A percentile compares a stretch with the other conserved stretches of the same genome.
phyloP scores from a whole-genome alignment of 2,113 vertebrate species.

The Heteronetta atricapilla region DNA sequence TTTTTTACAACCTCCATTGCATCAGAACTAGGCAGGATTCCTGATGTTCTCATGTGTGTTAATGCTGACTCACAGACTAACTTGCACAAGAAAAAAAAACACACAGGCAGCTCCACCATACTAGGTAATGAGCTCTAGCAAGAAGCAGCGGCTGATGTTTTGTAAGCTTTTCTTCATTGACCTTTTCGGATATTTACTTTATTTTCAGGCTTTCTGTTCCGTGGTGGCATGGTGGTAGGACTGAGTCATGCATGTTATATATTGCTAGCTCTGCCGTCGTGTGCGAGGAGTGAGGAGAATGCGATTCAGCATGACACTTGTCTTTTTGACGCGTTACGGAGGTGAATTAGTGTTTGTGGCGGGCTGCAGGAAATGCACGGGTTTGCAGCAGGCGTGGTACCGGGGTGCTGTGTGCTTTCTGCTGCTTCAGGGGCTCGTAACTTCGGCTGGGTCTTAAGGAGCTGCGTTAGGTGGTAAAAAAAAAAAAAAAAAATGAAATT shows the following conservation, averaged over 20 bases:
- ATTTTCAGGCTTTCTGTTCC: conserved; percentile 48
- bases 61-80: conserved; percentile 74
- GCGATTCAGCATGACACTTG: conserved; percentile 62
- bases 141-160: conserved; percentile 66
- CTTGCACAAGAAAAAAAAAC: conserved; percentile 69
- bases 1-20: conserved; percentile 68
- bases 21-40: conserved; percentile 72
- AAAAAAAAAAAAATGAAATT: conserved; percentile 50
- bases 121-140: conserved; percentile 66
- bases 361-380: background rate
- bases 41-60: conserved; percentile 64
- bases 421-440: background rate
- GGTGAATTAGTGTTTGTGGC: background rate
- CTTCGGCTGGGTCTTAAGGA: conserved; percentile 23
- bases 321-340: conserved; percentile 41
- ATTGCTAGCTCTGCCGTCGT: conserved; percentile 46
- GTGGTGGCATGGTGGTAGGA: conserved; percentile 22
- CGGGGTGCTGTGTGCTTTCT: conserved; percentile 11
- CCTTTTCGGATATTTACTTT: conserved; percentile 51
- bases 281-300: conserved; percentile 54
- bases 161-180: conserved; percentile 70
- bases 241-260: conserved; percentile 68
- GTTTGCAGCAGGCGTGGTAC: background rate
- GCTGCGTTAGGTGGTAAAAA: conserved; percentile 15
- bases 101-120: conserved; percentile 59